A percentile compares a stretch with the other conserved stretches of the same genome.
Evolutionary conservation across 64 coral and sea anemone species (phyloP).

Genomic region (Porites australiensis): DNA sequence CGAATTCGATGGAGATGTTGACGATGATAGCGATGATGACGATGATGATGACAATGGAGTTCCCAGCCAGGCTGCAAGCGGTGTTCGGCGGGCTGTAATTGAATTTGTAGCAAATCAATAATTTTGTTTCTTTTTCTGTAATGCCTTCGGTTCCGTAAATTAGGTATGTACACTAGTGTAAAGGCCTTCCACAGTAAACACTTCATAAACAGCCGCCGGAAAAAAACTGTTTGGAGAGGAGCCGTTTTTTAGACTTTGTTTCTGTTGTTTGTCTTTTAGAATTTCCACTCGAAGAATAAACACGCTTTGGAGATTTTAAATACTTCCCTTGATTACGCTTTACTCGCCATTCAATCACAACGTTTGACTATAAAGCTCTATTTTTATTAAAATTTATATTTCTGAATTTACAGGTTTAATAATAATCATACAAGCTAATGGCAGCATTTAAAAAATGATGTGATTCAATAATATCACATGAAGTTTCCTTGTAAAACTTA

Average conservation of each 20-base stretch:
- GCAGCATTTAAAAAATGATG: slow-evolving; percentile 23
- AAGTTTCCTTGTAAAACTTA: background rate
- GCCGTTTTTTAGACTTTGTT: background rate
- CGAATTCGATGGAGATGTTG: slow-evolving; percentile 1
- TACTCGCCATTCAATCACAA: slow-evolving; percentile 27
- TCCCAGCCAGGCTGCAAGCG: slow-evolving; percentile 63
- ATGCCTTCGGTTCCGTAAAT: slow-evolving; percentile 32
- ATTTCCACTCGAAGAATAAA: slow-evolving; percentile 46
- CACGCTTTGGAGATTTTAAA: slow-evolving; percentile 26
- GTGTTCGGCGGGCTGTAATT: slow-evolving; percentile 65
- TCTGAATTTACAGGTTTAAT: background rate
- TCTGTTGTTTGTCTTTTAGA: slow-evolving; percentile 38
- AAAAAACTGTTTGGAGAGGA: slow-evolving; percentile 22
- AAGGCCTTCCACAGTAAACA: background rate
- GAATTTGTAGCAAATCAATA: slow-evolving; percentile 66
- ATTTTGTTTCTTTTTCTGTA: slow-evolving; percentile 24
- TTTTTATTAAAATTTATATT: slow-evolving; percentile 27
- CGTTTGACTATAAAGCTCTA: background rate
- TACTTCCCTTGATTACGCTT: slow-evolving; percentile 21
- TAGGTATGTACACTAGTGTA: slow-evolving; percentile 4
- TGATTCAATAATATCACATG: slow-evolving; percentile 4
- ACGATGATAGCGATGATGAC: slow-evolving; percentile 47
- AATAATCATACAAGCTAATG: slow-evolving; percentile 38
- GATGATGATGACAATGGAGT: background rate
- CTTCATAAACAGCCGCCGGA: background rate